phyloP scores from a whole-genome alignment of 23 tunicate genomes.

The Trididemnum nubilum region DNA sequence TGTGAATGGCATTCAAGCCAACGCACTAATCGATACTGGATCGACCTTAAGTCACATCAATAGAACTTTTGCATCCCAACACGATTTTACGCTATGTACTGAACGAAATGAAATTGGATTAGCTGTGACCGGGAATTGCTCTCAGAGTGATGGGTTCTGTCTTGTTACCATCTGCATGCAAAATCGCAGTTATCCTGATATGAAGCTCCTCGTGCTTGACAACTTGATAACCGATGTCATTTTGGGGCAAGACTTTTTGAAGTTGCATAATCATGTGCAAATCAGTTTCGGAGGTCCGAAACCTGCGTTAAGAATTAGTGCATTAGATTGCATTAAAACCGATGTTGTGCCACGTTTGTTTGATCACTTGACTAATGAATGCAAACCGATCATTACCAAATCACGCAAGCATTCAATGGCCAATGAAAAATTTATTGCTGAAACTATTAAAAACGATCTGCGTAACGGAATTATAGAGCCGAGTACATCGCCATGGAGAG shows the following conservation, averaged over 20 bases:
- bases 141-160: neutral
- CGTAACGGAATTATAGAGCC: slow-evolving; percentile 4
- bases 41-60: neutral
- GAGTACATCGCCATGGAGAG: slow-evolving; percentile 27
- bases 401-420: neutral
- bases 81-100: neutral
- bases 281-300: slow-evolving; percentile 9
- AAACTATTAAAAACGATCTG: neutral
- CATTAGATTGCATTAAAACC: neutral
- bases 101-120: neutral
- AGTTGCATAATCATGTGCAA: neutral
- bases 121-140: neutral
- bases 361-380: slow-evolving; percentile 1
- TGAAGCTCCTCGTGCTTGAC: neutral
- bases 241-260: neutral
- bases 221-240: neutral
- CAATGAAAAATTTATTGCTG: slow-evolving; percentile 5
- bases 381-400: neutral
- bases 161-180: neutral
- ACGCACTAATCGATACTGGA: neutral
- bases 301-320: neutral
- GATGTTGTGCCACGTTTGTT: neutral
- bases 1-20: neutral
- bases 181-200: neutral
- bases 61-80: neutral